Conservation (phyloP, 2,888 invertebrate genomes). For the Eucera pruinosa region DNA sequence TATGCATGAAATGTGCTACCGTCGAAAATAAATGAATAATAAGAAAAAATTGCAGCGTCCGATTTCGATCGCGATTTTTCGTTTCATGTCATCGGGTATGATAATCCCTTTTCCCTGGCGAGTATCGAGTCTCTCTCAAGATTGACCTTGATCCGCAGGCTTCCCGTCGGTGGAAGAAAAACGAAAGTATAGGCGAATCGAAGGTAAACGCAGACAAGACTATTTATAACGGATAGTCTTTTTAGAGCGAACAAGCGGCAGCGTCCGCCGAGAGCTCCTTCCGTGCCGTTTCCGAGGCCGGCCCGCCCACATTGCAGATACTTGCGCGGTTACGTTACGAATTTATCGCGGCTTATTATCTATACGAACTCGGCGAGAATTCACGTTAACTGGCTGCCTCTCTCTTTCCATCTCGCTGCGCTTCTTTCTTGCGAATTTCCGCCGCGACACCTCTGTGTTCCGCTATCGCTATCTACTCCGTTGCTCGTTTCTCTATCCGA, state of each 20-base stretch:
- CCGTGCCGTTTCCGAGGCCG: constrained; percentile 64
- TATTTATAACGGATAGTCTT: constrained; percentile 34
- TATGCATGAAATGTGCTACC: neutral
- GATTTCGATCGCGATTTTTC: neutral
- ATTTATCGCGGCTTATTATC: constrained; percentile 78
- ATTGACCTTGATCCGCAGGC: constrained; percentile 29
- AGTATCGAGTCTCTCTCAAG: constrained; percentile 9
- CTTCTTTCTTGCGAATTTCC: constrained; percentile 35
- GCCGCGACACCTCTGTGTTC: constrained; percentile 21
- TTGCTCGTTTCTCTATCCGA: neutral
- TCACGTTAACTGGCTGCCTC: constrained; percentile 52
- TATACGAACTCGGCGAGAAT: constrained; percentile 63
- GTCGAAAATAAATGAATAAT: no score
- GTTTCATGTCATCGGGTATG: neutral
- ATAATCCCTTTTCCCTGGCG: neutral
- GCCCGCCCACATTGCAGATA: constrained; percentile 75
- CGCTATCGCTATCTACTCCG: constrained; percentile 1
- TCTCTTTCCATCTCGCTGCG: constrained; percentile 24
- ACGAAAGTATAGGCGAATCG: constrained; percentile 58
- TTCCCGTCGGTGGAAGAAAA: constrained; percentile 5
- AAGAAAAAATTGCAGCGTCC: neutral
- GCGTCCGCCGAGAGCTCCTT: constrained; percentile 34
- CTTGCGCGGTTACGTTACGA: constrained; percentile 73
- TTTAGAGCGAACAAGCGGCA: constrained; percentile 45
- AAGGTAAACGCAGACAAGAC: constrained; percentile 39